Base-by-base conservation (phyloP, 2,113 vertebrate species). In the Chloropsis cyanopogon region DNA sequence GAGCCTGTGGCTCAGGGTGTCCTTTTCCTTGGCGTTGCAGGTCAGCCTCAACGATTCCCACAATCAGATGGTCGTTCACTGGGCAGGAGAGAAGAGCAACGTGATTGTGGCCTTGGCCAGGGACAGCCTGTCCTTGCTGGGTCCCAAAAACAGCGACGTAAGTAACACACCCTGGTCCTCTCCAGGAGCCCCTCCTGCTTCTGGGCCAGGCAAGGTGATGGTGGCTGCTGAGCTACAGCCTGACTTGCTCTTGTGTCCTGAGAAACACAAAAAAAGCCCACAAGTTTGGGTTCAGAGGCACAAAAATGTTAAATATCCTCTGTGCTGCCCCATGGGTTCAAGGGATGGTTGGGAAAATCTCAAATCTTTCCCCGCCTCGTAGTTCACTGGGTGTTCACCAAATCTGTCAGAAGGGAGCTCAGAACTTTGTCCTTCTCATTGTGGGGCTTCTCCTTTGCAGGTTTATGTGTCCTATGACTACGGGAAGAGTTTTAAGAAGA, bases 41-140 rank as follows among this genome's bases (percentile, higher is more conserved):
- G 99, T 98, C 82, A 99, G 98, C 97, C 98, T 99, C 96, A 99
- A 99, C 3, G 99, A 99, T 93, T 99, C 99, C 53, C 99, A 99
- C 95, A 99, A 99, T 94, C 99, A 99, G 97, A 99, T 99, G 98
- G 99, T 99, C 6, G 99, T 99, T 47, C 99, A 99, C 97, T 99
- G 99, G 99, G 99, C 99, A 0, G 99, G 99, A 81, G 99, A 99
- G 97, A 99, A 99, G 95, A 99, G 99, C 97, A 98, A 99, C 0
- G 99, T 99, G 86, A 99, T 99, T 1, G 99, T 99, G 64, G 99
- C 99, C 19, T 95, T 99, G 95, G 99, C 99, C 78, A 98, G 99
- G 82, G 99, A 99, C 96, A 99, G 99, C 85, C 97, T 98, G 50
- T 98, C 98, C 2, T 94, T 99, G 88, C 96, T 98, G 0, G 98